Evolutionary conservation across 2,797 vertebrate species (phyloP).

Genomic region (Falco columbarius): DNA sequence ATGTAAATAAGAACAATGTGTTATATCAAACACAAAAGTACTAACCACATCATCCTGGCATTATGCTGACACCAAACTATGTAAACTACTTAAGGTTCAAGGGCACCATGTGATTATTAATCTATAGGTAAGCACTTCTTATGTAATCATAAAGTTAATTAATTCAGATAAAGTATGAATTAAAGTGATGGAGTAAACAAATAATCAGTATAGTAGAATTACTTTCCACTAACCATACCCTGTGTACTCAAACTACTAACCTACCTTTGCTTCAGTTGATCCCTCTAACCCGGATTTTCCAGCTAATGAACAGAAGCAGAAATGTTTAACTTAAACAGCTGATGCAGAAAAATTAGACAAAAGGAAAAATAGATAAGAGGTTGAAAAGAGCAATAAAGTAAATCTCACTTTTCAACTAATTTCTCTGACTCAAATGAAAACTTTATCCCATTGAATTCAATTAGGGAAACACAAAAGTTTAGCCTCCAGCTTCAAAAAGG

Average conservation of each 20-base stretch:
- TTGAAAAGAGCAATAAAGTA: background rate
- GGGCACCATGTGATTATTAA: background rate
- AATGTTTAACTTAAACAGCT: background rate
- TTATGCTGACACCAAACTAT: background rate
- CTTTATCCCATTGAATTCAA: background rate
- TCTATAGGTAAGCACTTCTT: background rate
- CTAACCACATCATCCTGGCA: background rate
- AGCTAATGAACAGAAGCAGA: background rate
- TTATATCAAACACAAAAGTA: background rate
- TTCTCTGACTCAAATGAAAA: background rate
- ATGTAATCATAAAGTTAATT: background rate
- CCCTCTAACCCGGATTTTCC: background rate
- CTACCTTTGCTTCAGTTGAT: background rate
- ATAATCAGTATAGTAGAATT: background rate
- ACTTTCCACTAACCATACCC: background rate
- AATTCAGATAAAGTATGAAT: background rate
- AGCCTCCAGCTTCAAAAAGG: background rate
- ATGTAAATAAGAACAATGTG: background rate
- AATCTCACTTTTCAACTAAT: background rate
- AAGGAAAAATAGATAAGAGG: background rate
- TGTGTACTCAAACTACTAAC: background rate
- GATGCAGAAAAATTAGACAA: background rate
- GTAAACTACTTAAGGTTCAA: background rate
- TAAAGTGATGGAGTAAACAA: background rate
- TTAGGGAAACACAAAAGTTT: background rate